These are phyloP conservation scores for Arenaria interpres DNA, from an alignment of 2,113 vertebrate genomes.

Conservation along the genomic window DNA sequence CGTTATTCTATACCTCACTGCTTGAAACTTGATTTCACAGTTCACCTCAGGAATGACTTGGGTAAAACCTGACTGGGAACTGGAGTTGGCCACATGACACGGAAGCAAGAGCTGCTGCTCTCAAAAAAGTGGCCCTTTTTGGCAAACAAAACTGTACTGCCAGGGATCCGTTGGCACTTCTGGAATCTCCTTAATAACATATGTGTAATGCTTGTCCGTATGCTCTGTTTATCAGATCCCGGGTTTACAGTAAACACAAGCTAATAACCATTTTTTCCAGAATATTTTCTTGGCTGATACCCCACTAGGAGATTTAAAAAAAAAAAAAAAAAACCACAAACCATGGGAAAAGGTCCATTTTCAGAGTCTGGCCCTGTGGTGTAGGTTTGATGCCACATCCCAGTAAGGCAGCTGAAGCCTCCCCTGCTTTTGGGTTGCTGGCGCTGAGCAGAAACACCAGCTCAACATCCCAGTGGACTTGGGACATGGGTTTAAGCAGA, in stretches of 20 bases:
- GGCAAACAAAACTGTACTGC: slow-evolving; percentile 28
- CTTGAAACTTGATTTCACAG: not conserved
- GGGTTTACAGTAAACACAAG: slow-evolving; percentile 46
- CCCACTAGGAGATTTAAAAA: not conserved
- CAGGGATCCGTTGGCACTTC: slow-evolving; percentile 22
- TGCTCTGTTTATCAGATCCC: not conserved
- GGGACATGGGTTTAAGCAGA: not conserved
- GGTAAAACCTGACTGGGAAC: not conserved
- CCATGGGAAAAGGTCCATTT: not conserved
- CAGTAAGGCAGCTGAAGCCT: not conserved
- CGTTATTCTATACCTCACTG: fast-evolving
- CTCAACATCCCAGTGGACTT: no score
- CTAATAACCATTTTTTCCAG: not conserved
- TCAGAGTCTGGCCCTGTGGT: not conserved
- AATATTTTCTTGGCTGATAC: slow-evolving; percentile 4
- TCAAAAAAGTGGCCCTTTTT: not conserved
- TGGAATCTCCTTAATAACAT: slow-evolving; percentile 28
- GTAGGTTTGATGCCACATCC: not conserved
- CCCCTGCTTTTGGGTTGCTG: not conserved
- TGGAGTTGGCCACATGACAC: not conserved
- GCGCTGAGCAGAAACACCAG: fast-evolving
- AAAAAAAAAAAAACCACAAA: no score
- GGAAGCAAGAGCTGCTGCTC: not conserved
- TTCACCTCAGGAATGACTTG: not conserved
- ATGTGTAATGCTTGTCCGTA: not conserved